Conservation (phyloP, 2,888 invertebrate genomes). For the Drosophila merina region DNA sequence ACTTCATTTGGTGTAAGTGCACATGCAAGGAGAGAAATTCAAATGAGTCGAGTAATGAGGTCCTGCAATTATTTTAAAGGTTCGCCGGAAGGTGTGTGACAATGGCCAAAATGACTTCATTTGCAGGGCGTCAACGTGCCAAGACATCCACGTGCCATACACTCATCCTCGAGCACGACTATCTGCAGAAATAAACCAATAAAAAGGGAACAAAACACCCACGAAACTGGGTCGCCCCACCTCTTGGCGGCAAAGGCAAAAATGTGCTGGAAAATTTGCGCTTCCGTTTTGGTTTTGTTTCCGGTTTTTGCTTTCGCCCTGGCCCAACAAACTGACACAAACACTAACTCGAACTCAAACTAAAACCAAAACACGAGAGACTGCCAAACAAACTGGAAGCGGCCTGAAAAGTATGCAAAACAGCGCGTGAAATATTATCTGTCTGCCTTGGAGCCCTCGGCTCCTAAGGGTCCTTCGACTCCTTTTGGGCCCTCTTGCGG, state of each 20-base stretch:
- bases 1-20: constrained; percentile 52
- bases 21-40: constrained; percentile 38
- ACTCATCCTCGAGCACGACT: constrained; percentile 30
- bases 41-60: constrained; percentile 54
- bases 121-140: constrained; percentile 42
- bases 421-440: constrained; percentile 80
- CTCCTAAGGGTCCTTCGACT: not conserved
- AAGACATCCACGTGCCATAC: constrained; percentile 54
- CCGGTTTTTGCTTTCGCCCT: constrained; percentile 71
- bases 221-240: constrained; percentile 68
- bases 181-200: constrained; percentile 28
- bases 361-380: constrained; percentile 16
- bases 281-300: constrained; percentile 81
- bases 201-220: constrained; percentile 24
- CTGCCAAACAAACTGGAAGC: constrained; percentile 13
- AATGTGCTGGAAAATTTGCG: constrained; percentile 81
- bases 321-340: constrained; percentile 23
- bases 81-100: constrained; percentile 33
- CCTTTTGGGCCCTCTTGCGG: constrained; percentile 18
- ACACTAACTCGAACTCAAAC: constrained; percentile 7
- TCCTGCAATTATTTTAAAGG: constrained; percentile 48
- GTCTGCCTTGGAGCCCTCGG: constrained; percentile 55
- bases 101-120: constrained; percentile 65
- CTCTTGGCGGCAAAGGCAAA: constrained; percentile 49
- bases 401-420: constrained; percentile 68